Evolutionary conservation across 2,888 invertebrate species (phyloP).

Genomic region (Loripinus fragilis): DNA sequence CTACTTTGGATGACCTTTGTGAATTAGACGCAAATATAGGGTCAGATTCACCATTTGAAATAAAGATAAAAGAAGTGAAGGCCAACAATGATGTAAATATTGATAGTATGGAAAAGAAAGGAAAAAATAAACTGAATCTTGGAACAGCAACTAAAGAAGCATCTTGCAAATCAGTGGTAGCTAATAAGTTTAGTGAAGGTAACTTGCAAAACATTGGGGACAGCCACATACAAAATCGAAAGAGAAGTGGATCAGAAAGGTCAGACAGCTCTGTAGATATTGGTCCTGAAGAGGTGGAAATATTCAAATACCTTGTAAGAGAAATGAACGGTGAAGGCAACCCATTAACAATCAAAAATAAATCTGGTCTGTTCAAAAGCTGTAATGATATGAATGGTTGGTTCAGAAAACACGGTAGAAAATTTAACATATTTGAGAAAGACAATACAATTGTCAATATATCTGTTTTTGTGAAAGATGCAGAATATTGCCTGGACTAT

Average conservation of each 20-base stretch:
- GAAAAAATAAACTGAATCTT: too few species aligned
- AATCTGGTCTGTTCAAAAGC: neutral
- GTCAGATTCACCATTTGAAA: too few species aligned
- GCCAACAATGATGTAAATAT: too few species aligned
- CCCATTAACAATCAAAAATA: neutral
- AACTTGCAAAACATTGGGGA: too few species aligned
- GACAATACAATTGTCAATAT: conserved; percentile 19
- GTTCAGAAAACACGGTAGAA: conserved; percentile 34
- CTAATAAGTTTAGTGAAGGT: too few species aligned
- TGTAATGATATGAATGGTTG: conserved; percentile 18
- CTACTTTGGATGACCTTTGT: neutral
- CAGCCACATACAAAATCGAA: neutral
- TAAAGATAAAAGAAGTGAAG: too few species aligned
- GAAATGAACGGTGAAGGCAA: conserved; percentile 8
- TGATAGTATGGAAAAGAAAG: too few species aligned
- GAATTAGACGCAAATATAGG: too few species aligned
- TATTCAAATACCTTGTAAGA: conserved; percentile 23
- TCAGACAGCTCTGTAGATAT: neutral
- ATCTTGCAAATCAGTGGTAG: too few species aligned
- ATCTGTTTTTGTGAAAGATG: conserved; percentile 10
- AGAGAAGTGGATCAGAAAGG: neutral
- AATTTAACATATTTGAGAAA: conserved; percentile 44
- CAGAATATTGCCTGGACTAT: conserved; percentile 33
- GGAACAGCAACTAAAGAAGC: too few species aligned
- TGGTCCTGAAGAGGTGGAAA: conserved; percentile 20